Evolutionary conservation across 2,888 invertebrate species (phyloP).

Genomic region (Phalangium opilio): DNA sequence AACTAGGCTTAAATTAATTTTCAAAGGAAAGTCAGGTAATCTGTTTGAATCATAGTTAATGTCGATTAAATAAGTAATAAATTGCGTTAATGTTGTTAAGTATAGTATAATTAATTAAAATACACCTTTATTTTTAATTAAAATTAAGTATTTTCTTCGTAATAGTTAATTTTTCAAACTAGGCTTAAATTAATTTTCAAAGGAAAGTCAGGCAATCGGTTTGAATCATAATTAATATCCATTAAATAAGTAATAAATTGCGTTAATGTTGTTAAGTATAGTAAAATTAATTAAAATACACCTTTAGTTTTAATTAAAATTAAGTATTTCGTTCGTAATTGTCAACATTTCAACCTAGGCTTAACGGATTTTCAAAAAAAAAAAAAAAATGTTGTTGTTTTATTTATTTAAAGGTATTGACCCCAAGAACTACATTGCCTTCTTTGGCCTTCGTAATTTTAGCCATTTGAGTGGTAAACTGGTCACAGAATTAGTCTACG

Average conservation of each 20-base stretch:
- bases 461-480: constrained; percentile 17
- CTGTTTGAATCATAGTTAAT: too few relatives aligned
- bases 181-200: background rate
- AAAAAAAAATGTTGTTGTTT: too few relatives aligned
- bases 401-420: constrained; percentile 32
- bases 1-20: background rate
- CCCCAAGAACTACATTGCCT: constrained; percentile 71
- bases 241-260: too few relatives aligned
- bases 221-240: too few relatives aligned
- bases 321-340: too few relatives aligned
- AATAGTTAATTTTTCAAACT: constrained; percentile 1
- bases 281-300: too few relatives aligned
- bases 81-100: background rate
- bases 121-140: background rate
- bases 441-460: constrained; percentile 65
- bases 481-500: constrained; percentile 87
- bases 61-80: too few relatives aligned
- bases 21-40: too few relatives aligned
- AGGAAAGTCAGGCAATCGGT: too few relatives aligned
- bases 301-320: background rate
- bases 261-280: background rate
- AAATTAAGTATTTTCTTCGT: background rate
- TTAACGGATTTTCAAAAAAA: background rate
- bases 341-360: constrained; percentile 1
- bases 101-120: too few relatives aligned